phyloP scores from a whole-genome alignment of 2,888 invertebrate species.

The Crepidodera aurea region DNA sequence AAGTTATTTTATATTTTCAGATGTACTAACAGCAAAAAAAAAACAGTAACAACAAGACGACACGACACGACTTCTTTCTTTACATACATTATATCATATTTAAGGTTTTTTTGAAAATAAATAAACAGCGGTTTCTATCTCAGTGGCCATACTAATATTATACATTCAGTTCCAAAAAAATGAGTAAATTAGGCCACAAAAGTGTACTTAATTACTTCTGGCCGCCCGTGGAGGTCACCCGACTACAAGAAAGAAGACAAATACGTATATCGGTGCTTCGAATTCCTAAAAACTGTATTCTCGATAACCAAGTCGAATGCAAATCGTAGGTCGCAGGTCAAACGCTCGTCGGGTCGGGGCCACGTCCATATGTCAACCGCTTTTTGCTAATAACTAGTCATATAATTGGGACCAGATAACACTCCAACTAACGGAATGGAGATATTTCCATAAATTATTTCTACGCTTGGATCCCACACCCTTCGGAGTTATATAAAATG shows the following conservation, averaged over 20 bases:
- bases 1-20: no score
- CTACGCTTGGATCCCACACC: no score
- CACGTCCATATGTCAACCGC: constrained; percentile 26
- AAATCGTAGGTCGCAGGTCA: constrained; percentile 25
- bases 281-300: constrained; percentile 24
- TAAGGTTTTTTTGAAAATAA: no score
- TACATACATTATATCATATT: no score
- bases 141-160: no score
- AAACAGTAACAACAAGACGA: no score
- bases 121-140: no score
- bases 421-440: constrained; percentile 21
- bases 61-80: no score
- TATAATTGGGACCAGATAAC: constrained; percentile 22
- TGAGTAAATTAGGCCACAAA: constrained; percentile 7
- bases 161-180: not conserved
- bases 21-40: no score
- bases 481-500: no score
- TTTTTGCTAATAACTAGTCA: constrained; percentile 25
- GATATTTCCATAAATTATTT: constrained; percentile 26
- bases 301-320: constrained; percentile 23
- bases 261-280: constrained; percentile 6
- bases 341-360: constrained; percentile 19
- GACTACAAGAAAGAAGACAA: no score
- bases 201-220: constrained; percentile 15
- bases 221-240: constrained; percentile 15